phyloP scores from a whole-genome alignment of 2,888 invertebrate genomes.

The Noctua janthina region DNA sequence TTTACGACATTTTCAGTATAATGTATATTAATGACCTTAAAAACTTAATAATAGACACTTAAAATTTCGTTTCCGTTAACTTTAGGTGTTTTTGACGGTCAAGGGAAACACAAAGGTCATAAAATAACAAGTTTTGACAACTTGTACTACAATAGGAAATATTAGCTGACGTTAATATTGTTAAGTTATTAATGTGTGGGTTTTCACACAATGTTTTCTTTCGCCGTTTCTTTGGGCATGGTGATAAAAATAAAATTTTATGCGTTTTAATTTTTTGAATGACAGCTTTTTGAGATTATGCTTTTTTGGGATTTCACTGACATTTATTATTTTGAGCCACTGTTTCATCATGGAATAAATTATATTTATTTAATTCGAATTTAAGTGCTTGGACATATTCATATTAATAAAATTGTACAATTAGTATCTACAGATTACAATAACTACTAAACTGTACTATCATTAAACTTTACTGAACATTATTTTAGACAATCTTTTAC shows the following conservation, averaged over 20 bases:
- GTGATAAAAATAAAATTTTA: constrained; percentile 58
- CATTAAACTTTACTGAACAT: background rate
- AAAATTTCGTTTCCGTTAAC: constrained; percentile 39
- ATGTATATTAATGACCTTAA: constrained; percentile 52
- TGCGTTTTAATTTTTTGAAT: constrained; percentile 31
- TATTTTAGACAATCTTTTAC: background rate
- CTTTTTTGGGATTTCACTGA: background rate
- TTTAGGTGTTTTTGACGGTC: constrained; percentile 46
- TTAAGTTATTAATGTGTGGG: constrained; percentile 62
- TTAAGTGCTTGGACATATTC: background rate
- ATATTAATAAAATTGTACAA: no score
- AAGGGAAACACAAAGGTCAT: constrained; percentile 41
- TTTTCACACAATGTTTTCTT: constrained; percentile 61
- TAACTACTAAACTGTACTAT: background rate
- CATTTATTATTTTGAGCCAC: background rate
- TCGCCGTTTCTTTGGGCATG: constrained; percentile 35
- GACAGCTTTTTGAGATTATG: constrained; percentile 1
- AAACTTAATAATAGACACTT: constrained; percentile 50
- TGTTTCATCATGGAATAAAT: no score
- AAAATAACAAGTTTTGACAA: constrained; percentile 54
- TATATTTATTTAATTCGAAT: no score
- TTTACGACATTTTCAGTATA: constrained; percentile 59
- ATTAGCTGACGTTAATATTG: constrained; percentile 53
- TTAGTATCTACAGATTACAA: background rate
- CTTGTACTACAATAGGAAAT: constrained; percentile 53